These are phyloP conservation scores for Diabrotica undecimpunctata DNA, from an alignment of 1,140 invertebrate species.

Conservation along the genomic window DNA sequence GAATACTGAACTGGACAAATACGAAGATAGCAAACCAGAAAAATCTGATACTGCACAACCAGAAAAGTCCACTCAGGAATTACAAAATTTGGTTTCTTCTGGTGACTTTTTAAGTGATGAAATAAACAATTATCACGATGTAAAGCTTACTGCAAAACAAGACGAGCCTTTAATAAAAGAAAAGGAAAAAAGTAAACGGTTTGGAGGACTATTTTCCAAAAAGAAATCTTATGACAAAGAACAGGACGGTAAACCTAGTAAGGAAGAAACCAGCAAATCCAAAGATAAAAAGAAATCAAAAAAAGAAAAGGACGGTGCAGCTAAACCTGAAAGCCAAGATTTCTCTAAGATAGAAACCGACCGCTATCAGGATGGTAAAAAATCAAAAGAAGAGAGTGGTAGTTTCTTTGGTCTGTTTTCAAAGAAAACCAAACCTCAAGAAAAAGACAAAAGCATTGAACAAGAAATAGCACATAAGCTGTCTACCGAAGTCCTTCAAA, in stretches of 20 bases:
- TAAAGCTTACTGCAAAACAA: conserved; percentile 11
- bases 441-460: conserved; percentile 15
- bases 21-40: conserved; percentile 16
- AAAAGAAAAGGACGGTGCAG: conserved; percentile 9
- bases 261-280: conserved; percentile 15
- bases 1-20: conserved; percentile 32
- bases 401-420: conserved; percentile 30
- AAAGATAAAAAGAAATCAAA: conserved; percentile 6
- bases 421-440: conserved; percentile 32
- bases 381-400: conserved; percentile 20
- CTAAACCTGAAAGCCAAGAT: conserved; percentile 30
- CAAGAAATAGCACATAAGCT: conserved; percentile 5
- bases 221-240: conserved; percentile 30
- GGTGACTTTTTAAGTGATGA: conserved; percentile 26
- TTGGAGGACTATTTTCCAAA: conserved; percentile 29
- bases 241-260: not conserved
- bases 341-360: conserved; percentile 34
- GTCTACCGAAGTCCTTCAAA: conserved; percentile 4
- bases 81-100: conserved; percentile 16
- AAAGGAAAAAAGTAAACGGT: conserved; percentile 22
- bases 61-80: conserved; percentile 8
- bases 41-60: conserved; percentile 3
- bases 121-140: conserved; percentile 28
- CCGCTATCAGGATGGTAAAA: conserved; percentile 30
- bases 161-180: conserved; percentile 1